These are phyloP conservation scores for Procambarus clarkii DNA, from an alignment of 1,140 invertebrate genomes.

Conservation along the genomic window DNA sequence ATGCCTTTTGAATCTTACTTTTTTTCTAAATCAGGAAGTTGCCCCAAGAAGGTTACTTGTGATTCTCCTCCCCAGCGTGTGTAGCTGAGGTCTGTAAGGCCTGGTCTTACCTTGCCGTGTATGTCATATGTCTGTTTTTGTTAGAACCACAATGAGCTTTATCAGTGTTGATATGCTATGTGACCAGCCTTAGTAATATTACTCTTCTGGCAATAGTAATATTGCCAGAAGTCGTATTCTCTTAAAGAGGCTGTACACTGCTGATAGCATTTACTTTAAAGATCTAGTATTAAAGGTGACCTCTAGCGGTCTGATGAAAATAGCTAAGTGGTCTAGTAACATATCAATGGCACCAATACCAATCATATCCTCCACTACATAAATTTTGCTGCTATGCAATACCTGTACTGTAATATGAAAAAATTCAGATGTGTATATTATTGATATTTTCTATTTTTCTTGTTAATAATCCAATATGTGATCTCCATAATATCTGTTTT, in stretches of 20 bases:
- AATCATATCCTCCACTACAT: conserved; percentile 4
- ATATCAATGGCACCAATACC: conserved; percentile 3
- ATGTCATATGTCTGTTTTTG: not conserved
- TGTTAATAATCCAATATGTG: not conserved
- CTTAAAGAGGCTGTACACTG: not conserved
- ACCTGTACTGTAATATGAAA: too few species aligned
- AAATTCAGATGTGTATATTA: not conserved
- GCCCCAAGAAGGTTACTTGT: not conserved
- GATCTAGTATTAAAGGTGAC: not conserved
- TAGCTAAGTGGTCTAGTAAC: conserved; percentile 15
- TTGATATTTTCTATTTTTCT: not conserved
- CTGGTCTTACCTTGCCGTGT: conserved; percentile 2
- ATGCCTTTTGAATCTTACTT: not conserved
- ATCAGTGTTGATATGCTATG: conserved; percentile 20
- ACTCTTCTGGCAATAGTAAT: too few species aligned
- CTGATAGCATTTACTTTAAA: not conserved
- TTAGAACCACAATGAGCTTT: conserved; percentile 7
- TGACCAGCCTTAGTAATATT: not conserved
- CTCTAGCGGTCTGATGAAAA: not conserved
- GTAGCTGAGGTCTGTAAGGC: not conserved
- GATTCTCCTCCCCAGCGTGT: not conserved
- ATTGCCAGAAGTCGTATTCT: not conserved
- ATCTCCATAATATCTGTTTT: not conserved
- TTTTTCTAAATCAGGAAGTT: not conserved
- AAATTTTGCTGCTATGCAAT: not conserved